Evolutionary conservation across 2,113 vertebrate genomes (phyloP).

Genomic region (Smithornis capensis): DNA sequence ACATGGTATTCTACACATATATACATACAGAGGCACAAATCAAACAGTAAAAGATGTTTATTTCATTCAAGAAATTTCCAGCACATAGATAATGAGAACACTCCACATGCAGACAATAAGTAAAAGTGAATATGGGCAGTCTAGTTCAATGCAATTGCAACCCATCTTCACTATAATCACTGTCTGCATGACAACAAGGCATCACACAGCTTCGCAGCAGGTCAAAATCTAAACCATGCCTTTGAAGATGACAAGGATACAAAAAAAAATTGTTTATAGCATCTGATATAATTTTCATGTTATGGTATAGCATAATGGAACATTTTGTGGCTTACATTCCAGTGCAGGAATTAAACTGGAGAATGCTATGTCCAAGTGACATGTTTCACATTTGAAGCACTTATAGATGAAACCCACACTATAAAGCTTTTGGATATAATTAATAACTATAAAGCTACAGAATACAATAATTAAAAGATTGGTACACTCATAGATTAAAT

Average conservation of each 20-base stretch:
- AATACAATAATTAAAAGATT: slow-evolving; percentile 21
- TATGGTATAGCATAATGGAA: neutral
- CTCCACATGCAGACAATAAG: slow-evolving; percentile 33
- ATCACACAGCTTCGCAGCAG: neutral
- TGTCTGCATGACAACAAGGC: neutral
- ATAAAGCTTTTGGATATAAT: slow-evolving; percentile 50
- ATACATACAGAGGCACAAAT: neutral
- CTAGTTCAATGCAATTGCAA: slow-evolving; percentile 26
- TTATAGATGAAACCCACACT: slow-evolving; percentile 38
- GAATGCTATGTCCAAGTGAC: neutral
- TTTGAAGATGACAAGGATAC: neutral
- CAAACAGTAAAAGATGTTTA: slow-evolving; percentile 18
- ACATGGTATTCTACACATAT: neutral
- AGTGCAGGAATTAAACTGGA: neutral
- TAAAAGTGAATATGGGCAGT: neutral
- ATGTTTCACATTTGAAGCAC: slow-evolving; percentile 1
- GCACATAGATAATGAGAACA: slow-evolving; percentile 42
- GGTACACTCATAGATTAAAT: slow-evolving; percentile 53
- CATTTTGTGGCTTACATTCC: neutral
- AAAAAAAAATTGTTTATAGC: neutral
- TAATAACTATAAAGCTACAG: neutral
- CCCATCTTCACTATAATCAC: slow-evolving; percentile 17
- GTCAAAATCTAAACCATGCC: neutral
- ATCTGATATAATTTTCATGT: neutral
- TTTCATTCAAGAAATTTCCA: slow-evolving; percentile 52